Evolutionary conservation across 1,140 invertebrate species (phyloP), one percentile per base, ranked within the genome.

Genomic region (Plectus sambesii): DNA sequence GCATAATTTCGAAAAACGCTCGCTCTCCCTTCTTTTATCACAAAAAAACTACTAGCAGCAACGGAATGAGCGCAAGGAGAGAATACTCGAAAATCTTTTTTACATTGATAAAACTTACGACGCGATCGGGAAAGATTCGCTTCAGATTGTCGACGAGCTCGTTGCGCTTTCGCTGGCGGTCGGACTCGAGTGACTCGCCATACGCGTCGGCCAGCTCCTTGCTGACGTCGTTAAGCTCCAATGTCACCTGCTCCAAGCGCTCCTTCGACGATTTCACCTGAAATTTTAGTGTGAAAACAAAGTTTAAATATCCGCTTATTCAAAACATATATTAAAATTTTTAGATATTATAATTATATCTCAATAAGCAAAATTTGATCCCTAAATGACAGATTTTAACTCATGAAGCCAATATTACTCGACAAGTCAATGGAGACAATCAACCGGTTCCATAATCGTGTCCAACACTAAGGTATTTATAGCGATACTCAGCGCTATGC

Each of bases 101-200:
- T 17, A 17, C 12, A 33, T 33, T 12, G 12, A 33, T 33, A 12
- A 17, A 17, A 69, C 78, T 74, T 70, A 87, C 84, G 61, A 99
- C 93, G 49, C 90, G 56, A 17, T 69, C 93, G 35, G 88, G 87
- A 66, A 90, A 97, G 47, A 94, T 80, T 40, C 85, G 78, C 71
- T 97, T 97, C 65, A 99, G 87, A 69, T 89, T 87, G 70, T 98
- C 92, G 15, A 99, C 87, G 60, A 98, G 86, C 75, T 99, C 93
- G 62, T 89, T 87, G 69, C 94, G 94, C 72, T 90, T 94, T 55
- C 85, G 82, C 2, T 87, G 79, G 17, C 93, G 75, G 2, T 88
- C 82, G 69, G 93, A 88, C 73, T 99, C 93, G 68, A 94, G 88
- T 69, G 94, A 93, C 69, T 99, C 93, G 27, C 93, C 74, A 62